These are phyloP conservation scores for Boleophthalmus pectinirostris DNA, from an alignment of 2,113 vertebrate species.

Conservation along the genomic window DNA sequence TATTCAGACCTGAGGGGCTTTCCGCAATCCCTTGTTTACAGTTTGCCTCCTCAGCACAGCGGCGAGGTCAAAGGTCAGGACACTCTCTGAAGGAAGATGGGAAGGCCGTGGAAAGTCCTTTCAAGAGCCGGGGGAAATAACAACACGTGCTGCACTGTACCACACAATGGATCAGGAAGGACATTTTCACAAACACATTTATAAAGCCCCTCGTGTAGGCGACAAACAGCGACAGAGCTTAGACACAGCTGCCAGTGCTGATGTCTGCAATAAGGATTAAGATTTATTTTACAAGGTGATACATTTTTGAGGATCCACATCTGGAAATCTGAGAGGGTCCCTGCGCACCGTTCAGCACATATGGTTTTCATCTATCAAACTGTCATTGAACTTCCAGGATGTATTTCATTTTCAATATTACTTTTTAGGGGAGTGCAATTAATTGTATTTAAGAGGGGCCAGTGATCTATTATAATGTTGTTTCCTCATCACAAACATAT, in stretches of 20 bases:
- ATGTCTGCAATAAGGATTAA: neutral
- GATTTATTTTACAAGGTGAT: constrained; percentile 33
- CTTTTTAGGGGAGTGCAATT: constrained; percentile 1
- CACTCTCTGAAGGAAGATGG: constrained; percentile 49
- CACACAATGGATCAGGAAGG: constrained; percentile 72
- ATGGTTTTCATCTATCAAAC: constrained; percentile 37
- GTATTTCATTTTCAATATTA: constrained; percentile 1
- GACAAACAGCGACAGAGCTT: constrained; percentile 17
- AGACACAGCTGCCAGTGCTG: neutral
- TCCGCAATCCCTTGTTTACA: constrained; percentile 59
- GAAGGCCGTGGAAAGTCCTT: constrained; percentile 41
- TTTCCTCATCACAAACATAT: too few relatives aligned
- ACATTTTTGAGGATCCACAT: constrained; percentile 37
- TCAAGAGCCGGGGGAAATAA: constrained; percentile 68
- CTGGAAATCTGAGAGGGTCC: constrained; percentile 37
- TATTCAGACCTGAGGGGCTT: constrained; percentile 29
- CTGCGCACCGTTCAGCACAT: constrained; percentile 17
- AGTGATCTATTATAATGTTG: too few relatives aligned
- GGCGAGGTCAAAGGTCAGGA: constrained; percentile 44
- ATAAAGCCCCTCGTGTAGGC: constrained; percentile 4
- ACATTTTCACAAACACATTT: constrained; percentile 50
- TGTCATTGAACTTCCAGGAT: constrained; percentile 19
- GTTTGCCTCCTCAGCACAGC: constrained; percentile 37
- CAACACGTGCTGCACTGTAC: constrained; percentile 58
- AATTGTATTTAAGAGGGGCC: neutral